Evolutionary conservation across 2,797 vertebrate species (phyloP).

Genomic region (Dryobates pubescens): DNA sequence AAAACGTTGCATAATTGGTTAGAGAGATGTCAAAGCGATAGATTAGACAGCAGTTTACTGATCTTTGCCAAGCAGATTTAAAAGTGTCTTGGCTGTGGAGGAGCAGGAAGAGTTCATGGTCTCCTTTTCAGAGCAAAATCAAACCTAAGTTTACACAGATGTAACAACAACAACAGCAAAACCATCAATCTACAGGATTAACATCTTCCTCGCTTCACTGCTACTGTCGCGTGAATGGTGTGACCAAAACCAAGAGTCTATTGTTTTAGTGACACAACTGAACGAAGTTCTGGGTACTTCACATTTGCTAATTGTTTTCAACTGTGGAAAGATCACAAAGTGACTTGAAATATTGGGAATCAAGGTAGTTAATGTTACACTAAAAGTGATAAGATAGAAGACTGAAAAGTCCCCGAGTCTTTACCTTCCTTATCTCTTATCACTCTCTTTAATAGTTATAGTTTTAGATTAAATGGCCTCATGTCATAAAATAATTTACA

Average conservation of each 20-base stretch:
- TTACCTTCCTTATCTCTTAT: conserved; percentile 74
- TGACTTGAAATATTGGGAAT: conserved; percentile 56
- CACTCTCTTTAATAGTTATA: conserved; percentile 68
- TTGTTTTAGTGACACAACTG: conserved; percentile 54
- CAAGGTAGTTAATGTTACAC: conserved; percentile 73
- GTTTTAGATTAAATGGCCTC: conserved; percentile 71
- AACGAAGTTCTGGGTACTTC: conserved; percentile 69
- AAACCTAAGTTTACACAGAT: background rate
- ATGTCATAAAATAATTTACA: conserved; percentile 66
- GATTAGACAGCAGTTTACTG: conserved; percentile 18
- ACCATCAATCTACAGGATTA: background rate
- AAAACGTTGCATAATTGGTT: background rate
- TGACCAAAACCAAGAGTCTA: background rate
- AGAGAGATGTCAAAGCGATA: conserved; percentile 1
- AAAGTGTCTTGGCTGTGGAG: background rate
- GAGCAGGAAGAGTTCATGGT: background rate
- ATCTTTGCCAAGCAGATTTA: conserved; percentile 1
- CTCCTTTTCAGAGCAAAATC: background rate
- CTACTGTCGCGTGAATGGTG: background rate
- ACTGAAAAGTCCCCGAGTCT: conserved; percentile 74
- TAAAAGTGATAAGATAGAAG: conserved; percentile 64
- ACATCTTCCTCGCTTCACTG: background rate
- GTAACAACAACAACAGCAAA: background rate
- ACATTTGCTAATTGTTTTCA: conserved; percentile 50
- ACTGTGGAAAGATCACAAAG: conserved; percentile 59